phyloP scores from a whole-genome alignment of 2,113 vertebrate genomes.

The Dipodomys stephensi region DNA sequence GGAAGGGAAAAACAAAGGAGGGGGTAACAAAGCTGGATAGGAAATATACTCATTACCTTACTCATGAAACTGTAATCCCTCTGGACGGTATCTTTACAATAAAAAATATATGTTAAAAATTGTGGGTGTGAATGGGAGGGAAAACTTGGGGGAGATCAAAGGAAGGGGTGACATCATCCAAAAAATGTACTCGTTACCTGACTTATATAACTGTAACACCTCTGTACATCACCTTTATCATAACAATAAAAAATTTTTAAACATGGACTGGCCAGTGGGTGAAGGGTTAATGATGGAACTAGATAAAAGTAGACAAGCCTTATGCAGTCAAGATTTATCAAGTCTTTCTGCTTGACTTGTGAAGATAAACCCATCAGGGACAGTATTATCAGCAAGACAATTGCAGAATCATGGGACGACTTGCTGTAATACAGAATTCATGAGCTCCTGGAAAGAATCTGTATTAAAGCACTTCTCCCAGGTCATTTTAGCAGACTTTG shows the following conservation, averaged over 20 bases:
- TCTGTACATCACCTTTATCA: no score
- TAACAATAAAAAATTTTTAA: background rate
- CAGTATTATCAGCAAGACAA: constrained; percentile 87
- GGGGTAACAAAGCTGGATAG: no score
- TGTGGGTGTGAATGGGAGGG: no score
- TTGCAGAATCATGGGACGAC: constrained; percentile 85
- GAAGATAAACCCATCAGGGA: constrained; percentile 85
- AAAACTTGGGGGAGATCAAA: no score
- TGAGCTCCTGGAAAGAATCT: constrained; percentile 84
- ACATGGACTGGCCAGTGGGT: background rate
- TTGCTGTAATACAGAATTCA: constrained; percentile 86
- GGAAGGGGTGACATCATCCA: no score
- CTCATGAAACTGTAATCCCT: no score
- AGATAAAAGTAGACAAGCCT: constrained; percentile 81
- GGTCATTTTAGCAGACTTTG: constrained; percentile 83
- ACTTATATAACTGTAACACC: no score
- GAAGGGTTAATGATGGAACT: constrained; percentile 79
- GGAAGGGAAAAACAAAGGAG: no score
- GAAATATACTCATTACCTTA: no score
- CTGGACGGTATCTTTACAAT: no score
- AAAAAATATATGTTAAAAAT: no score
- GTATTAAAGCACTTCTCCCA: constrained; percentile 84
- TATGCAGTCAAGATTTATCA: constrained; percentile 82
- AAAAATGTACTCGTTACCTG: no score
- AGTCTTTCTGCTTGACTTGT: constrained; percentile 83